Base-by-base conservation (phyloP, 2,797 vertebrate genomes). In the Chiroxiphia lanceolata region DNA sequence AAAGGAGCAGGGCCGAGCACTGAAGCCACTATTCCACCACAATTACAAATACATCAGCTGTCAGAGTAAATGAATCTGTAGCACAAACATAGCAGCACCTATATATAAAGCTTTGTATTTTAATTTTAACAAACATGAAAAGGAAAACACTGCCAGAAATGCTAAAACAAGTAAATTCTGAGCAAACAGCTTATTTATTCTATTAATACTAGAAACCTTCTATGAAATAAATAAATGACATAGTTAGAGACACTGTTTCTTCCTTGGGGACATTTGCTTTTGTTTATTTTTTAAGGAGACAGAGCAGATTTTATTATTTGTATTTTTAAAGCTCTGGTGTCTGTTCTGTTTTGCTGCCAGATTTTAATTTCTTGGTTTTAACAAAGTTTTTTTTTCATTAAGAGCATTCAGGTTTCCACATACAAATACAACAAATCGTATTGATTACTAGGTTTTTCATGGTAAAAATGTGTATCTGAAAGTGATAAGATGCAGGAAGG, bases 141-240 rank as follows among this genome's bases (percentile, higher is more conserved):
- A 90, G 40, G 71, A 89, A 70, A 59, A 75, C 64, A n/a, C 84
- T 71, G 56, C 50, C 90, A 92, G 56, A 84, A 89, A 85, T 45
- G 31, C 38, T 80, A 84, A 83, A 77, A 61, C 22, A 45, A 71
- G 25, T 68, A 36, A 87, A 89, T 90, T 87, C 64, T 57, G 53
- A 89, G 65, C 72, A 83, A 93, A 92, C 11, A 61, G 25, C 45
- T 82, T 94, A 85, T 74, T 92, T 91, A 70, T 29, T 82, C 36
- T 89, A 27, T 70, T 76, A 87, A 48, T 45, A 90, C 15, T 15
- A 76, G 61, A 68, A 94, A 76, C 29, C 77, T 76, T 51, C 64
- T 78, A 87, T 75, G n/a, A 70, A 94, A 44, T 76, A 65, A 61
- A 15, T 20, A 67, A 77, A 70, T 51, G 21, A 71, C 6, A 40